Percentiles rank a stretch among this genome's conserved stretches.
Conservation (phyloP, 2,888 invertebrate species). For the Mylabris sibirica region DNA sequence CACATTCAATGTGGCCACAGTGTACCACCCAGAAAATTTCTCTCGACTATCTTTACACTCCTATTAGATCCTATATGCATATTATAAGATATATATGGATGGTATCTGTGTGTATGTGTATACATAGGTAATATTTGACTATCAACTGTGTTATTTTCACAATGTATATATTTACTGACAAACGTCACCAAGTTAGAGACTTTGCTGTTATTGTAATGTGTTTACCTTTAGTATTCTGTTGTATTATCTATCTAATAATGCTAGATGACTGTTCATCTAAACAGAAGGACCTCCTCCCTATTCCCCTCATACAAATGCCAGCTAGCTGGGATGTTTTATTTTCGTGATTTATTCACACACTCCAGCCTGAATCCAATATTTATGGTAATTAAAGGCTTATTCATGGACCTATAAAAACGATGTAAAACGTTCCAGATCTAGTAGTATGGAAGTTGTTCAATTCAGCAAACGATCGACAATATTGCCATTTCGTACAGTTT, state of each 20-base stretch:
- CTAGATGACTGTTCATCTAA: slow-evolving; percentile 1
- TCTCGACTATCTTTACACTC: slow-evolving; percentile 30
- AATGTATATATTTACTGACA: slow-evolving; percentile 27
- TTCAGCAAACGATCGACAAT: slow-evolving; percentile 9
- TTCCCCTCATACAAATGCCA: no score
- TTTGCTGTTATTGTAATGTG: slow-evolving; percentile 6
- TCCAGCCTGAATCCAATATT: slow-evolving; percentile 15
- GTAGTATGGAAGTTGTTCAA: background rate
- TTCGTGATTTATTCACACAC: slow-evolving; percentile 12
- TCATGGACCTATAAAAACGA: slow-evolving; percentile 16
- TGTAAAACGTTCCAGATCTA: slow-evolving; percentile 14
- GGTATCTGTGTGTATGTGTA: background rate
- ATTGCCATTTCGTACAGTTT: slow-evolving; percentile 1
- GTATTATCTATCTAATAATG: background rate
- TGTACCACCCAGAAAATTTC: slow-evolving; percentile 45
- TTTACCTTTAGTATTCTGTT: background rate
- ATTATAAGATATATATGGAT: no score
- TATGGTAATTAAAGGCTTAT: slow-evolving; percentile 20
- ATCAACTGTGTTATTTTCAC: slow-evolving; percentile 19
- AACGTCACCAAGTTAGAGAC: background rate
- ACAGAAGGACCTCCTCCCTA: background rate
- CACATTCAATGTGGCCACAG: slow-evolving; percentile 51
- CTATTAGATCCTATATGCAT: slow-evolving; percentile 12
- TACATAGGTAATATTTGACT: slow-evolving; percentile 17
- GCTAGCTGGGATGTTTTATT: slow-evolving; percentile 13